Base-by-base conservation (phyloP, 2,797 vertebrate species). In the Spea hammondii region DNA sequence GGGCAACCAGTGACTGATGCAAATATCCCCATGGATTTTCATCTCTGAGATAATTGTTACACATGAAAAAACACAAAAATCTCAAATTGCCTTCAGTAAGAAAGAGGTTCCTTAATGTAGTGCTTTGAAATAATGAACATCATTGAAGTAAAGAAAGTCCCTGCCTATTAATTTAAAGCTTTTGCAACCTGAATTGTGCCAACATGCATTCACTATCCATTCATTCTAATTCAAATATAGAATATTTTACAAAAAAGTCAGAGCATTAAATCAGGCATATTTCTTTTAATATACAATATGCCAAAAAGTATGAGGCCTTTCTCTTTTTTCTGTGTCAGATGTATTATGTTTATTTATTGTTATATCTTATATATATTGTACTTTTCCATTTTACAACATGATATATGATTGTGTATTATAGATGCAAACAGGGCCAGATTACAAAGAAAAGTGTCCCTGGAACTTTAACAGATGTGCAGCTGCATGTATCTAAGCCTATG, bases 1-100 rank as follows among this genome's bases (percentile, higher is more conserved):
- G 50, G 68, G 68, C 50, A 54, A 55, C 17, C 32, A 70, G 55
- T 32, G 49, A 70, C 50, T 70, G 54, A 70, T 57, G 12, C 9
- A 57, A 11, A 5, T 8, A 10, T 53, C 67, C 53, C 67, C 13
- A 8, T 53, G 67, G 67, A 70, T 53, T 70, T 49, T 53, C 14
- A 32, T 51, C 8, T 17, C 6, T 51, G 48, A 17, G 32, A 53
- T 44, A 49, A 48, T 67, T 67, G 46, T 48, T 49, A 49, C 46
- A 67, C 65, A n/a, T 67, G 65, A 67, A 47, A 65, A 3, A 65
- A 12, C 64, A 32, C 32, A 32, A 32, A 32, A 32, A 32, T 1
- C 32, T 32, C 32, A 46, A 67, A 67, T 49, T 67, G 47, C 11
- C 65, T 49, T 67, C 47, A 49, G 47, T 48, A 6, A 45, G 49